Evolutionary conservation across 2,113 vertebrate species (phyloP).

Genomic region (Chaenocephalus aceratus): DNA sequence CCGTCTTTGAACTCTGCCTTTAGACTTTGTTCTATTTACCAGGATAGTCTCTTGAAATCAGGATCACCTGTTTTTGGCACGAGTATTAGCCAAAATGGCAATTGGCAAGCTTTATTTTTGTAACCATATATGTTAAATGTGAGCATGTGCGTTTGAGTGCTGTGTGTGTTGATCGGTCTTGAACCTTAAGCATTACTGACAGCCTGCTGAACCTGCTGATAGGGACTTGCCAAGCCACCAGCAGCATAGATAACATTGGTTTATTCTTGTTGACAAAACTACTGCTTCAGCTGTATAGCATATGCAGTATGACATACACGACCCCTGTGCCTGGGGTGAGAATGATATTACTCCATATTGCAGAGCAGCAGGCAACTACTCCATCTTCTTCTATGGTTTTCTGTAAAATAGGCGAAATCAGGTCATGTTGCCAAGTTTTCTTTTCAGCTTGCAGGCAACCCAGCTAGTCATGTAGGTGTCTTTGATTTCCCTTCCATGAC

Average conservation of each 20-base stretch:
- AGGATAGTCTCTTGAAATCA: neutral
- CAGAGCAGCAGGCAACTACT: conserved; percentile 38
- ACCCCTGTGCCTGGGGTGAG: conserved; percentile 33
- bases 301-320: conserved; percentile 54
- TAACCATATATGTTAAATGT: neutral
- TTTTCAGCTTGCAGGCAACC: conserved; percentile 45
- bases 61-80: neutral
- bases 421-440: conserved; percentile 50
- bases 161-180: neutral
- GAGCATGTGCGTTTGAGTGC: neutral
- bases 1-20: too few relatives aligned
- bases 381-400: conserved; percentile 32
- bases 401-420: conserved; percentile 54
- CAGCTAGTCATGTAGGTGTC: conserved; percentile 55
- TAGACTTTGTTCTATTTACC: neutral
- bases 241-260: neutral
- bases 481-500: conserved; percentile 65
- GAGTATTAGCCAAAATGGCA: neutral
- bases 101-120: neutral
- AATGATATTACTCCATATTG: conserved; percentile 51
- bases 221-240: conserved; percentile 36
- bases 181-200: conserved; percentile 11
- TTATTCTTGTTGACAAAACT: conserved; percentile 28
- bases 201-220: conserved; percentile 10
- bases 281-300: conserved; percentile 24